Evolutionary conservation across 37 sponge, comb jelly and placozoan genomes (phyloP).

Genomic region (Hexactinellida sp.): DNA sequence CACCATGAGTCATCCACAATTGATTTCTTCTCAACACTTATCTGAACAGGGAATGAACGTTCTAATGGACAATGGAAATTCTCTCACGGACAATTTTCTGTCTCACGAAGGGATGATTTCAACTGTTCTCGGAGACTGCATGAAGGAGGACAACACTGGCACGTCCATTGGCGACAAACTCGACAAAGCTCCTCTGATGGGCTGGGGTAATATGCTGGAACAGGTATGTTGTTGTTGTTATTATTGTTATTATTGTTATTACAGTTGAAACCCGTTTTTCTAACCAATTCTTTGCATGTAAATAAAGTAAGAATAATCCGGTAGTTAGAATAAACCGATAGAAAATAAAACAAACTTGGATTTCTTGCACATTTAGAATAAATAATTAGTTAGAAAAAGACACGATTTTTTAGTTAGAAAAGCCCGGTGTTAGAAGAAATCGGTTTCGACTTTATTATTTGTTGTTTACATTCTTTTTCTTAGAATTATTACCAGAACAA

Average conservation of each 20-base stretch:
- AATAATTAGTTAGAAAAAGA: no score
- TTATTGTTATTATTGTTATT: not conserved
- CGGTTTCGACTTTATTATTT: no score
- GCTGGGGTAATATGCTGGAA: not conserved
- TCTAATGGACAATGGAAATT: not conserved
- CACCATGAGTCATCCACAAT: not conserved
- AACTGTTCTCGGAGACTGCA: not conserved
- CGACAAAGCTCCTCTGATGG: not conserved
- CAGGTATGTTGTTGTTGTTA: not conserved
- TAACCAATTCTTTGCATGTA: no score
- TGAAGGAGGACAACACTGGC: not conserved
- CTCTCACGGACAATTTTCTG: not conserved
- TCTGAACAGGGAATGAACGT: not conserved
- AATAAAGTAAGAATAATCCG: no score
- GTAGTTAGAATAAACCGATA: no score
- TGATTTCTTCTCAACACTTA: not conserved
- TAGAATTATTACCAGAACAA: not conserved
- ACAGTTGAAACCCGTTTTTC: not conserved
- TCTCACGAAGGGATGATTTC: conserved; percentile 3
- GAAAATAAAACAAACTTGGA: no score
- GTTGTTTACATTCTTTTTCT: not conserved
- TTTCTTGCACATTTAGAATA: no score
- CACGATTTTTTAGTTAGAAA: not conserved
- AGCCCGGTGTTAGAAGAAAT: no score
- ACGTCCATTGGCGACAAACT: not conserved